Percentiles rank a stretch among this genome's conserved stretches.
These are phyloP conservation scores for Thymelicus lineola DNA, from an alignment of 2,888 invertebrate genomes.

Conservation along the genomic window DNA sequence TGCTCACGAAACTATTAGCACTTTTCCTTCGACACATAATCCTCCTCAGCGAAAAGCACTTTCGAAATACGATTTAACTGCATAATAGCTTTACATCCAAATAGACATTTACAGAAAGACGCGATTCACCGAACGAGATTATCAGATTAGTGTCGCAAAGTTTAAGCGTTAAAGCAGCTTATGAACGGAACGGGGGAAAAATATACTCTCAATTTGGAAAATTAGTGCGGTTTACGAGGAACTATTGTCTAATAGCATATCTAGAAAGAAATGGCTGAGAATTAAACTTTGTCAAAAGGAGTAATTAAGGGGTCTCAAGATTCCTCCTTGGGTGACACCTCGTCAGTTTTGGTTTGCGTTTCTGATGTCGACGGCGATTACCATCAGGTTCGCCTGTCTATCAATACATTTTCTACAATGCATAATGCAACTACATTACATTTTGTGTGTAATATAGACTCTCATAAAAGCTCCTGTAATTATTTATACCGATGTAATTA, in stretches of 20 bases:
- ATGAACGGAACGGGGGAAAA: constrained; percentile 6
- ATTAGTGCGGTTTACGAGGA: constrained; percentile 2
- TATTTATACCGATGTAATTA: too few relatives aligned
- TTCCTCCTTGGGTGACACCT: too few relatives aligned
- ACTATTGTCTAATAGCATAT: constrained; percentile 1
- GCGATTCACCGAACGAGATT: constrained; percentile 22
- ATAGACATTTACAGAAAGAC: constrained; percentile 31
- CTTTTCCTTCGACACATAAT: background rate
- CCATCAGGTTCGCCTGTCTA: too few relatives aligned
- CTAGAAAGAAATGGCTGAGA: background rate
- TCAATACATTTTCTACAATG: too few relatives aligned
- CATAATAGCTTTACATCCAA: constrained; percentile 27
- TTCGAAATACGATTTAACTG: constrained; percentile 1
- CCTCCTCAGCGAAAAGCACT: constrained; percentile 3
- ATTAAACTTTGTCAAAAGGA: too few relatives aligned
- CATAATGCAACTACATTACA: too few relatives aligned
- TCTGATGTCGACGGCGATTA: too few relatives aligned
- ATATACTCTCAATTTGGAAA: constrained; percentile 9
- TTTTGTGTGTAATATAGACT: too few relatives aligned
- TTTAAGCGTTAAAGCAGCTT: constrained; percentile 33
- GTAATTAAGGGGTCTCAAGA: too few relatives aligned
- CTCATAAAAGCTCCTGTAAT: too few relatives aligned
- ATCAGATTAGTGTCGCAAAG: constrained; percentile 36
- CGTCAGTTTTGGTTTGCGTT: too few relatives aligned
- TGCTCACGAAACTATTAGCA: background rate